Conservation (phyloP, 2,888 invertebrate genomes). For the Acleris laterana region DNA sequence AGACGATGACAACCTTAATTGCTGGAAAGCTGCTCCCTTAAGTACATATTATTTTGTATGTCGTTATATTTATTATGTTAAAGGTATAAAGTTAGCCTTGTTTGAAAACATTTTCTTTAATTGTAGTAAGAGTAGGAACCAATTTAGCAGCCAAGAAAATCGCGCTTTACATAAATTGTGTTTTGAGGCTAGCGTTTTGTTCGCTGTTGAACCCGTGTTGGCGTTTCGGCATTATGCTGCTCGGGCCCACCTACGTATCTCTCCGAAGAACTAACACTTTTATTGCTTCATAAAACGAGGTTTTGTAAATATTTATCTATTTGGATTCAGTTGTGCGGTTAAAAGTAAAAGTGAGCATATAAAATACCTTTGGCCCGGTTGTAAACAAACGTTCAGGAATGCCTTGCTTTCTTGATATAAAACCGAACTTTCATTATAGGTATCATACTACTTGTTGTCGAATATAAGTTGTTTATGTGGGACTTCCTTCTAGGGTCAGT, state of each 20-base stretch:
- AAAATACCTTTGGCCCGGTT: constrained; percentile 15
- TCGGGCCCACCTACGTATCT: constrained; percentile 28
- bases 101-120: no score
- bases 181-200: constrained; percentile 5
- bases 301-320: constrained; percentile 36
- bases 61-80: no score
- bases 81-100: no score
- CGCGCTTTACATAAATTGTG: no score
- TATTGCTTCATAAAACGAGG: constrained; percentile 34
- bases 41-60: no score
- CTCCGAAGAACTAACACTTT: constrained; percentile 27
- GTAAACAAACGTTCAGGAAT: constrained; percentile 28
- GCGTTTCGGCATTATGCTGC: constrained; percentile 11
- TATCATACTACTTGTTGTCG: neutral
- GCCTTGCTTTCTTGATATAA: constrained; percentile 6
- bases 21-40: no score
- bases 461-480: constrained; percentile 12
- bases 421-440: neutral
- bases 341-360: constrained; percentile 34
- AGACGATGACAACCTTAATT: no score
- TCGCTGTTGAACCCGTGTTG: constrained; percentile 16
- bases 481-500: constrained; percentile 15
- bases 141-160: no score
- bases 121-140: no score
- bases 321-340: constrained; percentile 30